These are phyloP conservation scores for Takifugu rubripes DNA, from an alignment of 2,797 vertebrate species.

Conservation along the genomic window DNA sequence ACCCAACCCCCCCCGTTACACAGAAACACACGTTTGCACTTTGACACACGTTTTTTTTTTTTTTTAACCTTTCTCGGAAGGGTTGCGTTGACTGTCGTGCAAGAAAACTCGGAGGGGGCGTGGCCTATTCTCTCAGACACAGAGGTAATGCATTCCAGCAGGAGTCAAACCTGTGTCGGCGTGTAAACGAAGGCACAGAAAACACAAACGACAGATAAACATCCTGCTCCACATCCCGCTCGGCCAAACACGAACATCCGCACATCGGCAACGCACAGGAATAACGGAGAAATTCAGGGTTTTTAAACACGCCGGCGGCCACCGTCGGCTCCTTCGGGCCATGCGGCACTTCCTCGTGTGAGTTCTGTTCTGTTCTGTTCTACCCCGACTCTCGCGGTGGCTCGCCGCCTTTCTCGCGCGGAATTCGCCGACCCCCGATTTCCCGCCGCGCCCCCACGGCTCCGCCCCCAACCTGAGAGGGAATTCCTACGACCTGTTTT, in stretches of 20 bases:
- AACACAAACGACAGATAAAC: neutral
- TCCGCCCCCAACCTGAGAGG: slow-evolving; percentile 12
- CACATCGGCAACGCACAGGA: slow-evolving; percentile 58
- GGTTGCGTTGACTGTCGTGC: slow-evolving; percentile 18
- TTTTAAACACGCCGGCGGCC: slow-evolving; percentile 57
- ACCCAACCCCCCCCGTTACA: slow-evolving; percentile 40
- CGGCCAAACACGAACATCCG: slow-evolving; percentile 13
- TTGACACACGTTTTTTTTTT: slow-evolving; percentile 42
- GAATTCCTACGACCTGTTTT: slow-evolving; percentile 19
- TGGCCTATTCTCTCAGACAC: slow-evolving; percentile 33
- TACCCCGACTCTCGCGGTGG: too few relatives aligned
- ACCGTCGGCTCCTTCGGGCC: slow-evolving; percentile 43
- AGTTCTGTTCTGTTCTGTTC: neutral
- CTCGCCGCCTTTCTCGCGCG: slow-evolving; percentile 16
- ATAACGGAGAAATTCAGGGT: slow-evolving; percentile 64
- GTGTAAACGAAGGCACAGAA: slow-evolving; percentile 13
- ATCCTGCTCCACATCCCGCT: neutral
- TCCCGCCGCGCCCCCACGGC: slow-evolving; percentile 6
- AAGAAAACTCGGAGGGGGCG: neutral
- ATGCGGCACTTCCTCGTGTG: slow-evolving; percentile 38
- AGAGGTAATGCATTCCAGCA: slow-evolving; percentile 3
- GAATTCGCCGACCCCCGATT: slow-evolving; percentile 37
- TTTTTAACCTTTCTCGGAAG: slow-evolving; percentile 14
- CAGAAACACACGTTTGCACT: slow-evolving; percentile 59
- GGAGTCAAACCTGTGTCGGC: slow-evolving; percentile 9